These are phyloP conservation scores for Eurytoma californica DNA, from an alignment of 2,888 invertebrate species.

Conservation along the genomic window DNA sequence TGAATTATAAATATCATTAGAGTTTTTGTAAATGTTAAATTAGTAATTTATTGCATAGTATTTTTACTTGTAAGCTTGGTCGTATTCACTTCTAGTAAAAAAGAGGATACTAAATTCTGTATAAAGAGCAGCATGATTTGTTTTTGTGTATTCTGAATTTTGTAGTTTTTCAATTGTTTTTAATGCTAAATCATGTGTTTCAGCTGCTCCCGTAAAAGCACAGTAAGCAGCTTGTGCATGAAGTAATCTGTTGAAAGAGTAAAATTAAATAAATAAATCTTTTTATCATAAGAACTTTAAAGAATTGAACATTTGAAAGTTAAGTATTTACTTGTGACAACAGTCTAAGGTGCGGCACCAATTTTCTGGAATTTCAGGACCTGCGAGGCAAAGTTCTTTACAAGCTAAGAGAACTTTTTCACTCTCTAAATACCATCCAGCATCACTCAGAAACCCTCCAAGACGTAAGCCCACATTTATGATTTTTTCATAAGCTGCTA, in stretches of 20 bases:
- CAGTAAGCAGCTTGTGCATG: slow-evolving; percentile 90
- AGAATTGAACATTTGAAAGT: not conserved
- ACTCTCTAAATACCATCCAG: slow-evolving; percentile 90
- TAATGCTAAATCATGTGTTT: slow-evolving; percentile 81
- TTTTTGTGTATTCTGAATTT: slow-evolving; percentile 66
- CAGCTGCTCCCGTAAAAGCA: slow-evolving; percentile 85
- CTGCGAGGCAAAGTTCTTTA: slow-evolving; percentile 80
- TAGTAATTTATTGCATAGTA: slow-evolving; percentile 27
- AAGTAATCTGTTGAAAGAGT: slow-evolving; percentile 80
- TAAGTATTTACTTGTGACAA: slow-evolving; percentile 84
- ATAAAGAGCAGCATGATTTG: slow-evolving; percentile 82
- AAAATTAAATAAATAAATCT: not conserved
- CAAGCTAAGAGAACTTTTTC: slow-evolving; percentile 84
- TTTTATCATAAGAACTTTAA: not conserved
- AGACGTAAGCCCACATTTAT: slow-evolving; percentile 69
- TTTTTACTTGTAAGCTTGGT: slow-evolving; percentile 78
- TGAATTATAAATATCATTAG: slow-evolving; percentile 19
- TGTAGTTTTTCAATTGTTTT: slow-evolving; percentile 77
- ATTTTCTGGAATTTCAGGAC: slow-evolving; percentile 77
- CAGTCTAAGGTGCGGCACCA: slow-evolving; percentile 87
- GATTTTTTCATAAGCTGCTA: slow-evolving; percentile 61
- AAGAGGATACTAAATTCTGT: slow-evolving; percentile 89
- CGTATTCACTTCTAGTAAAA: slow-evolving; percentile 91
- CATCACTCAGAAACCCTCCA: slow-evolving; percentile 90
- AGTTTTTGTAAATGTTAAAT: slow-evolving; percentile 34